Evolutionary conservation across 1,140 invertebrate genomes (phyloP).

Genomic region (Zaprionus davidi): DNA sequence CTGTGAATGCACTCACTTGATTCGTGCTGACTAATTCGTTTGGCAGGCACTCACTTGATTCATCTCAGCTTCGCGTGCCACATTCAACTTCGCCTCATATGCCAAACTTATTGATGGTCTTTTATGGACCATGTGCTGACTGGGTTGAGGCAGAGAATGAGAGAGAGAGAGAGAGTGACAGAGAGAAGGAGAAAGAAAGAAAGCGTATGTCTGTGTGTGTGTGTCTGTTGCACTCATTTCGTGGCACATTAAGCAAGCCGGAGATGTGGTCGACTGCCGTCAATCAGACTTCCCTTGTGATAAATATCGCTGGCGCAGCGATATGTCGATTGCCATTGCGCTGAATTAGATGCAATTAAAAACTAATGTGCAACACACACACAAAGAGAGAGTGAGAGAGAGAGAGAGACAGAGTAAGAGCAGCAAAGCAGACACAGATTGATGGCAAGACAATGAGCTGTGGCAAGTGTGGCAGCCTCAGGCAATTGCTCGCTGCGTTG

Average conservation of each 20-base stretch:
- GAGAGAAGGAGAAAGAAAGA: neutral
- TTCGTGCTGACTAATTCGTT: conserved; percentile 8
- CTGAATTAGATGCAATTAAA: conserved; percentile 80
- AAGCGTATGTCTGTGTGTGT: neutral
- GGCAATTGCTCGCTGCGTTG: conserved; percentile 47
- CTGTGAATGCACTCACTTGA: conserved; percentile 35
- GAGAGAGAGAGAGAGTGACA: neutral
- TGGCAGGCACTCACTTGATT: conserved; percentile 15
- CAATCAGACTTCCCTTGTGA: conserved; percentile 77
- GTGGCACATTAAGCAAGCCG: conserved; percentile 62
- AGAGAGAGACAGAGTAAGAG: neutral
- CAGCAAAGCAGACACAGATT: conserved; percentile 37
- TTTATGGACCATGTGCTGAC: conserved; percentile 17
- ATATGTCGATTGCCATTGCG: conserved; percentile 48
- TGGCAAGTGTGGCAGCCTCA: conserved; percentile 33
- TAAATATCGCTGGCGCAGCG: conserved; percentile 65
- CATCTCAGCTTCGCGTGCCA: conserved; percentile 21
- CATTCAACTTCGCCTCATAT: neutral
- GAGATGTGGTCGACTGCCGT: conserved; percentile 35
- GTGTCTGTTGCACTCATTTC: conserved; percentile 63
- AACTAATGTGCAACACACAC: conserved; percentile 58
- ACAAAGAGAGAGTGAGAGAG: neutral
- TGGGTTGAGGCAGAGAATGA: neutral
- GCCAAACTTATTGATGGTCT: conserved; percentile 64
- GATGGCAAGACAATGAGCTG: conserved; percentile 49